Evolutionary conservation across 2,888 invertebrate genomes (phyloP), one percentile per base, ranked within the genome.

Genomic region (Tricholauxania praeusta): DNA sequence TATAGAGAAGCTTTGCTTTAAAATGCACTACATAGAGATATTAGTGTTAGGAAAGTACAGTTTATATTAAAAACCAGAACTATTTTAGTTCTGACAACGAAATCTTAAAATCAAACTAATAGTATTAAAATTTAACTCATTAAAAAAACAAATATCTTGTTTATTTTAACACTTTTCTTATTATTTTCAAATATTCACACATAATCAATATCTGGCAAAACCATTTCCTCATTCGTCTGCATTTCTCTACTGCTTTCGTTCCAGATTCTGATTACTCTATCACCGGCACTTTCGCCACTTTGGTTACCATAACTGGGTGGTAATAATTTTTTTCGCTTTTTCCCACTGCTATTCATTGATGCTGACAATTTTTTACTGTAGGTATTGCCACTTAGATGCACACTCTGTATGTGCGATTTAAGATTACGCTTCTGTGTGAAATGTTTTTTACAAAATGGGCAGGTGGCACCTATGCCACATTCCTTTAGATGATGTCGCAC

Each of bases 381-480:
- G 39, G 39, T 10, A 39, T 1, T 39, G 72, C 73, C 80, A 79
- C 53, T 70, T 28, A 70, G 53, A 48, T 70, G 70, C 14, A 63
- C 70, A 47, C 63, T 53, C 63, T 70, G 70, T 78, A 81, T 81
- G 55, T 82, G 81, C 32, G 80, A 80, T 47, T 79, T 78, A 51
- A 81, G 77, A 76, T 81, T 82, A 12, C 81, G 76, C 39, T 79
- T 78, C 65, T 82, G 81, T 52, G 81, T 82, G 12, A 82, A 79
- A 70, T 80, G 77, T 77, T 80, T 81, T 4, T 80, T 80, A 68
- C 82, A 82, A 51, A 80, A 73, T 8, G 80, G 79, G 67, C 82
- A 82, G 70, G 81, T 76, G 8, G 81, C 82, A 14, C 82, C 81
- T 10, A 76, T 62, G 2, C 82, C 82, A 75, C 82, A 82, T 65